These are phyloP conservation scores for Notiomystis cincta DNA, from an alignment of 2,113 vertebrate species.

Conservation along the genomic window DNA sequence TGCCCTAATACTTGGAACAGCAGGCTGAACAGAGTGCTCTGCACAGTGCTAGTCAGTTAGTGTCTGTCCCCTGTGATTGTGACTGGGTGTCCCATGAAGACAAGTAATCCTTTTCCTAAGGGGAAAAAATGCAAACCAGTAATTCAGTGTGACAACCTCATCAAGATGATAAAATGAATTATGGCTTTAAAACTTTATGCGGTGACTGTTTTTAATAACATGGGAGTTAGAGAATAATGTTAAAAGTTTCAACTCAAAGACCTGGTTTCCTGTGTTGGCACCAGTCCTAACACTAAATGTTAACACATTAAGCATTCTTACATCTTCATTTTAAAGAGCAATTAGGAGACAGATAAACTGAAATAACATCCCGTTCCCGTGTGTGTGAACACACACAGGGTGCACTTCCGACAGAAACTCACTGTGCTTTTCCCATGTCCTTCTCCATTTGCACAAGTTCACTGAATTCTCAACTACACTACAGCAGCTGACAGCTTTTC, in stretches of 20 bases:
- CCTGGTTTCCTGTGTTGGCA: conserved; percentile 33
- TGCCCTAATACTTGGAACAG: neutral
- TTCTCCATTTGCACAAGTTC: neutral
- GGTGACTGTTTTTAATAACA: neutral
- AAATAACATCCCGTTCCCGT: neutral
- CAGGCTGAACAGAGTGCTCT: neutral
- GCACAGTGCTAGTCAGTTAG: neutral
- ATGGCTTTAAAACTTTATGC: neutral
- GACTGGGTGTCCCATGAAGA: neutral
- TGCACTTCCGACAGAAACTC: neutral
- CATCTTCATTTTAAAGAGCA: conserved; percentile 37
- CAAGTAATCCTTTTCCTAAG: neutral
- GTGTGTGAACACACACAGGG: neutral
- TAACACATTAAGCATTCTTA: conserved; percentile 31
- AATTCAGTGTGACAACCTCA: neutral
- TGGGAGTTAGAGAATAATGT: conserved; percentile 16
- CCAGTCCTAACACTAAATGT: neutral
- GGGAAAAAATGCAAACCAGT: conserved; percentile 7
- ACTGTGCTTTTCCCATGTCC: neutral
- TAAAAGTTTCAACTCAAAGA: conserved; percentile 33
- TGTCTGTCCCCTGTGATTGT: neutral
- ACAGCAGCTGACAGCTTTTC: neutral
- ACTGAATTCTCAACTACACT: neutral
- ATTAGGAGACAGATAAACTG: neutral
- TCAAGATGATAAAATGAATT: conserved; percentile 35